Base-by-base conservation (phyloP, 1,140 invertebrate genomes). In the Drosophila parabipectinata region DNA sequence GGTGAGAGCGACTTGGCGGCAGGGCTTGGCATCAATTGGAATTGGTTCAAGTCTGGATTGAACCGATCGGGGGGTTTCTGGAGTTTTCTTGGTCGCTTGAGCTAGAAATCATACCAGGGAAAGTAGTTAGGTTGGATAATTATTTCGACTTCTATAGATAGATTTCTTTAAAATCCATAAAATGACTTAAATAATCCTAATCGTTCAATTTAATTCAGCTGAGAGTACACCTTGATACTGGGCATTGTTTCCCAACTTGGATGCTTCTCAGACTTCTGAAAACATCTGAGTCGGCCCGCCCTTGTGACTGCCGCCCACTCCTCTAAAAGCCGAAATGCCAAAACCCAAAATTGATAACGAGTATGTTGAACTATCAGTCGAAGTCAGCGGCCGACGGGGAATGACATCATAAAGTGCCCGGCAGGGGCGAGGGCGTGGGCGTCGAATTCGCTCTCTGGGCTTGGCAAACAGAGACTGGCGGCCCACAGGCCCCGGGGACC, bases 1-100 rank as follows among this genome's bases (percentile, higher is more conserved):
- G 60, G 61, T 62, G 69, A 74, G 62, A 77, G 59, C 73, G 66
- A 50, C 34, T 28, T 28, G 34, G 34, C 50, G 6, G 26, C 60
- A 69, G 72, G 78, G 82, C 83, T 72, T 78, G 58, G 59, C 77
- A 74, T 47, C 79, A 45, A 63, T 84, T 21, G 51, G 32, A 87
- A 83, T 77, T 66, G 48, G 83, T 67, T 47, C 57, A 87, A 79
- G 54, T 21, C 47, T 51, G 26, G 62, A 41, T 72, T 78, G 14
- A n/a, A 26, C 28, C 24, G 9, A 0, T 24, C 21, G 37, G 66
- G 24, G 9, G 14, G 48, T 68, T 68, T 37, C 32, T 28, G n/a
- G 4, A 15, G 15, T 50, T 69, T 68, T 68, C 32, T 26, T 10
- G 4, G 6, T 9, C 8, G 44, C 8, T 21, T 21, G 15, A 10